Conservation (phyloP, 2,888 invertebrate species). For the Agelastica alni region DNA sequence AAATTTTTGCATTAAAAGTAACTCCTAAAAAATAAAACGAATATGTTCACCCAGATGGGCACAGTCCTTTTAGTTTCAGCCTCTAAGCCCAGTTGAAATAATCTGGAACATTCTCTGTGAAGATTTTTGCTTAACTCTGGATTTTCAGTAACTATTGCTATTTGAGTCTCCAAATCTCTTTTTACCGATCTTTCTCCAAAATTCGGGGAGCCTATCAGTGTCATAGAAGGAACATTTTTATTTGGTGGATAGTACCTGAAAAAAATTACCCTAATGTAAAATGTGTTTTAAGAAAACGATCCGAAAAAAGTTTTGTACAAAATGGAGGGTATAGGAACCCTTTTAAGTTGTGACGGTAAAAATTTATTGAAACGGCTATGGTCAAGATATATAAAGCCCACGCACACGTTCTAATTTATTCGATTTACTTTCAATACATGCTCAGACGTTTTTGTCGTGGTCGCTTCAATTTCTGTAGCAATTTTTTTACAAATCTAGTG, state of each 20-base stretch:
- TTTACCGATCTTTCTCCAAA: slow-evolving; percentile 90
- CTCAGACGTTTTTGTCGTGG: no score
- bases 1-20: slow-evolving; percentile 47
- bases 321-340: no score
- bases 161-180: slow-evolving; percentile 91
- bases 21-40: slow-evolving; percentile 73
- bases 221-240: slow-evolving; percentile 73
- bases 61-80: slow-evolving; percentile 70
- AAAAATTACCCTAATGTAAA: no score
- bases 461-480: no score
- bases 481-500: no score
- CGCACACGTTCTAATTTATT: no score
- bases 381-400: no score
- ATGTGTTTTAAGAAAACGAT: no score
- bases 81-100: slow-evolving; percentile 68
- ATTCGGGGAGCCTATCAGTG: slow-evolving; percentile 93
- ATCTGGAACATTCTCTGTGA: slow-evolving; percentile 72
- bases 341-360: no score
- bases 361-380: no score
- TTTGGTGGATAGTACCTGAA: slow-evolving; percentile 75
- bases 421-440: no score
- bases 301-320: no score
- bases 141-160: slow-evolving; percentile 84
- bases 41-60: slow-evolving; percentile 78
- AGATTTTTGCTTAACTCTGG: slow-evolving; percentile 66